Percentiles rank a stretch among this genome's conserved stretches.
These are phyloP conservation scores for Amphipyra tragopoginis DNA, from an alignment of 2,888 invertebrate species.

Conservation along the genomic window DNA sequence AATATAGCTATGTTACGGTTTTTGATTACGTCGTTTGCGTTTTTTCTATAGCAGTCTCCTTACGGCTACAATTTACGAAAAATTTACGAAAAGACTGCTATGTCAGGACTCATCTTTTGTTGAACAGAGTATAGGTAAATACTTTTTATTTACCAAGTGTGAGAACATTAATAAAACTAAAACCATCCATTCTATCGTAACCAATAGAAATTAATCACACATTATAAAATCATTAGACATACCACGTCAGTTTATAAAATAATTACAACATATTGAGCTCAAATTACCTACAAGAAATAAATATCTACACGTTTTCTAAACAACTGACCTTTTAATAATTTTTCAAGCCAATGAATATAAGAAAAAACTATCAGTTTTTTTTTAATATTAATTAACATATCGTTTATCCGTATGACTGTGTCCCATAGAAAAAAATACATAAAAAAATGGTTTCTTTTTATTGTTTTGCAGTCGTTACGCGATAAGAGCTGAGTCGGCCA, in stretches of 20 bases:
- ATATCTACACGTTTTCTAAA: not conserved
- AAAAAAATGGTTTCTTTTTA: conserved; percentile 5
- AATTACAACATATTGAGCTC: conserved; percentile 1
- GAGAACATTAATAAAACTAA: not conserved
- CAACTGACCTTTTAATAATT: conserved; percentile 31
- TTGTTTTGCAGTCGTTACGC: conserved; percentile 62
- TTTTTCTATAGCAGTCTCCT: too few relatives aligned
- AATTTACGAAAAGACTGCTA: too few relatives aligned
- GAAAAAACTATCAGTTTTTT: conserved; percentile 5
- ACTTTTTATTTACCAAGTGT: too few relatives aligned
- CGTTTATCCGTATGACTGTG: conserved; percentile 16
- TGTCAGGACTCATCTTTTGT: too few relatives aligned
- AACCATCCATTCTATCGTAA: not conserved
- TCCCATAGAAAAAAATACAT: not conserved
- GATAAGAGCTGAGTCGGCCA: conserved; percentile 54
- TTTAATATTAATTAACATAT: conserved; percentile 29
- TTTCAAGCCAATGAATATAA: conserved; percentile 20
- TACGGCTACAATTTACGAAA: too few relatives aligned
- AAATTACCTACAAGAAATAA: conserved; percentile 6
- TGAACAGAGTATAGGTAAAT: too few relatives aligned
- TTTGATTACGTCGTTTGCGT: too few relatives aligned
- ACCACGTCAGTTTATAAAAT: conserved; percentile 1
- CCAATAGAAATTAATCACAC: conserved; percentile 15
- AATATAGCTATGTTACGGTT: too few relatives aligned
- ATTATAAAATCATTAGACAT: conserved; percentile 19